Evolutionary conservation across 1,140 invertebrate species (phyloP), one percentile per base, ranked within the genome.

Genomic region (Sesamia nonagrioides): DNA sequence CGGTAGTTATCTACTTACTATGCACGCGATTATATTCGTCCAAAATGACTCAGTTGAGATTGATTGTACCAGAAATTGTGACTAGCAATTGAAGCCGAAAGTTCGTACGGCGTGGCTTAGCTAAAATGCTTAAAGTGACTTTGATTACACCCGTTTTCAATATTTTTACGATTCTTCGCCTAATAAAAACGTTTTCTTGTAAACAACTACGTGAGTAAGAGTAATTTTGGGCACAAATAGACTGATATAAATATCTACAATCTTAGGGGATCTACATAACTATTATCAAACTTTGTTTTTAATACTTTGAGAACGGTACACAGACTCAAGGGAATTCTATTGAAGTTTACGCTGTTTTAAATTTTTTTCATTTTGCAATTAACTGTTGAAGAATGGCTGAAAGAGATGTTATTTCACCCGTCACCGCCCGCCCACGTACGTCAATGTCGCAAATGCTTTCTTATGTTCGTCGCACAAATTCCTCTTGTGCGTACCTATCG

Each of bases 401-500:
- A 76, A 63, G 45, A 61, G 37, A 37, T 63, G n/a, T 63, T 86
- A 86, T 84, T 27, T 82, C 66, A 61, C 78, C 77, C 79, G 82
- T 84, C 84, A 74, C 80, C 78, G 72, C 21, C 52, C 86, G 83
- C 86, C 87, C 88, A 89, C 89, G 72, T 84, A 84, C 86, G 80
- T 89, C 89, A 88, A 85, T 85, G 89, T 89, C 84, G 83, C 80
- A 54, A 87, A 85, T 84, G 81, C 87, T 85, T 88, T 87, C 81
- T 84, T 83, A 74, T 84, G 77, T 61, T 48, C 60, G 72, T 82
- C 58, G 54, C 69, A 74, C 45, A 73, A 82, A 83, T 81, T 77
- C 77, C 77, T 84, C 66, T 54, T 33, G 68, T 48, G 78, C 75
- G 56, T 42, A 63, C 45, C n/a, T 61, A 61, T 50, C 73, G 73